Percentiles rank a stretch among this genome's conserved stretches.
phyloP scores from a whole-genome alignment of 2,113 vertebrate genomes.

The Callorhinus ursinus region DNA sequence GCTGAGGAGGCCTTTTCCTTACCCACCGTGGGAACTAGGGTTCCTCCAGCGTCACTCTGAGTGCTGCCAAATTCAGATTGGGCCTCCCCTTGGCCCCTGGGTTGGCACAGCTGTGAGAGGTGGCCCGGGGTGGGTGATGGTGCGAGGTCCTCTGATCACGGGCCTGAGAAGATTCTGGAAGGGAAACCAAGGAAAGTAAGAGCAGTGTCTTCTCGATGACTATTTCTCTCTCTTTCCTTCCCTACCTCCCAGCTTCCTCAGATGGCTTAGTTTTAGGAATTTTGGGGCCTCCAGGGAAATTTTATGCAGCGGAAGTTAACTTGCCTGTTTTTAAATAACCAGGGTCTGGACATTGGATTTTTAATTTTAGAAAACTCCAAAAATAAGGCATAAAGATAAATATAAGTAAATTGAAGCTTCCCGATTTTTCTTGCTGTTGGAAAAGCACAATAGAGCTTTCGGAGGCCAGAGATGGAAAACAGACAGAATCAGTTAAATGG shows the following conservation, averaged over 20 bases:
- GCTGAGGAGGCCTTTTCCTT: background rate
- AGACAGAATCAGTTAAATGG: too few relatives aligned
- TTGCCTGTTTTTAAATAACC: constrained; percentile 57
- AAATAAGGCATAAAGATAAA: constrained; percentile 44
- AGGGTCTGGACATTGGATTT: background rate
- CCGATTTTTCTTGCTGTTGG: background rate
- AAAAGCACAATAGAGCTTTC: background rate
- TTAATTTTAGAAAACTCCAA: constrained; percentile 62
- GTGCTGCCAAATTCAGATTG: background rate
- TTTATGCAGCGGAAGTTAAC: background rate
- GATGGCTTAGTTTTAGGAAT: background rate
- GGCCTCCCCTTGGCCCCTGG: background rate
- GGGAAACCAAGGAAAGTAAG: background rate
- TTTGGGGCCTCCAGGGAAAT: background rate
- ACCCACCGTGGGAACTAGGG: background rate
- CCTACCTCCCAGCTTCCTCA: background rate
- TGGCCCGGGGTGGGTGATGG: background rate
- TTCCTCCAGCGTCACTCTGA: background rate
- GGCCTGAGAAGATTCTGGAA: background rate
- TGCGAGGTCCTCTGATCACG: background rate
- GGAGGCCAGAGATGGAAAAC: background rate
- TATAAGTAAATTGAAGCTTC: background rate
- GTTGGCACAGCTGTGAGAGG: background rate
- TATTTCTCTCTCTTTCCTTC: background rate
- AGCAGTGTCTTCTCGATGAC: background rate